These are phyloP conservation scores for Porites lutea DNA, from an alignment of 64 coral and sea anemone genomes.

Conservation along the genomic window DNA sequence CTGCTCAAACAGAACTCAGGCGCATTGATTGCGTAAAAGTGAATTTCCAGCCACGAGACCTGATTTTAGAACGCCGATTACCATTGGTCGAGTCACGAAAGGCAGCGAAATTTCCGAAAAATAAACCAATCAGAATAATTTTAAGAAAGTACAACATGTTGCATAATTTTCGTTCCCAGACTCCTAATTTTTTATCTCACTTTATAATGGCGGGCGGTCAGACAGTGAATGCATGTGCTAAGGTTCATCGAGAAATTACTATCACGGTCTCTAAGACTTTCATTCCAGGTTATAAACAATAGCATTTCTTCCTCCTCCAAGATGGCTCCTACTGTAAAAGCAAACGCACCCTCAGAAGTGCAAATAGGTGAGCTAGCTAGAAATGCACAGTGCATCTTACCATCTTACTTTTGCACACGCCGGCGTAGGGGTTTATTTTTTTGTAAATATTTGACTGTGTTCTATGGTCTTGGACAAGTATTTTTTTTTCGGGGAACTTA, in stretches of 20 bases:
- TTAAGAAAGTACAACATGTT: not conserved
- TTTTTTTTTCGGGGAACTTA: no score
- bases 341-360: not conserved
- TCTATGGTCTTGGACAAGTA: no score
- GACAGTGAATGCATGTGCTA: slow-evolving; percentile 9
- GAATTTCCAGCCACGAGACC: not conserved
- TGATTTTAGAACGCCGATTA: not conserved
- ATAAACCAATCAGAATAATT: not conserved
- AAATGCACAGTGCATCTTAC: not conserved
- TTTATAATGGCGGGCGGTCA: slow-evolving; percentile 4
- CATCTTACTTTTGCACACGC: not conserved
- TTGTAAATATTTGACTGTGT: no score
- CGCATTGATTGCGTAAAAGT: not conserved
- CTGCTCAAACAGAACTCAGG: no score
- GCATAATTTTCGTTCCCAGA: slow-evolving; percentile 1
- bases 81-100: slow-evolving; percentile 5
- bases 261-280: not conserved
- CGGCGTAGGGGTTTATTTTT: no score
- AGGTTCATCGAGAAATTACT: not conserved
- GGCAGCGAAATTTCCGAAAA: not conserved
- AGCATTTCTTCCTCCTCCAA: not conserved
- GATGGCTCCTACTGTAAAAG: slow-evolving; percentile 50
- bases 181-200: not conserved
- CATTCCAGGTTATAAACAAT: not conserved
- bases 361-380: not conserved